phyloP scores from a whole-genome alignment of 2,113 vertebrate species.

The Crocuta crocuta region DNA sequence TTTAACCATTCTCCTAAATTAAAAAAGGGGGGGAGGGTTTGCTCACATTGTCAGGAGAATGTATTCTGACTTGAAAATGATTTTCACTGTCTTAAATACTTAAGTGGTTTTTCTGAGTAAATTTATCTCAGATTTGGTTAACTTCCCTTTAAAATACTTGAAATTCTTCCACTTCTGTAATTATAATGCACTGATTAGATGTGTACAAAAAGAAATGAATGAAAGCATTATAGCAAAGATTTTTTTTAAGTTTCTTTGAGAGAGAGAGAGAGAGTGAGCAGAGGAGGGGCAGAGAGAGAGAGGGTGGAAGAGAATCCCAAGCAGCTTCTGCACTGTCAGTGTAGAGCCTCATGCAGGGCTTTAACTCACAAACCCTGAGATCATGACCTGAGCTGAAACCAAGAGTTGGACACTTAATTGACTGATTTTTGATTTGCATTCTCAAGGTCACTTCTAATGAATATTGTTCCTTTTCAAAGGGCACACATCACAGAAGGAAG shows the following conservation, averaged over 20 bases:
- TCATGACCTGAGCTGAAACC: no score
- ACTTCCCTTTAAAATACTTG: conserved; percentile 22
- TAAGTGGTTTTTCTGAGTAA: neutral
- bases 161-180: neutral
- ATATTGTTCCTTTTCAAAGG: conserved; percentile 87
- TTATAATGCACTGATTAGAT: neutral
- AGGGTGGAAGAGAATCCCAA: no score
- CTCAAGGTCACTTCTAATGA: conserved; percentile 20
- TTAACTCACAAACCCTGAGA: no score
- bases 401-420: no score
- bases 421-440: neutral
- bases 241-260: neutral
- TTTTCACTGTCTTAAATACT: conserved; percentile 7
- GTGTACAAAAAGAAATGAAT: conserved; percentile 22
- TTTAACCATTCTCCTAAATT: neutral
- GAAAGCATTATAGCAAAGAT: neutral
- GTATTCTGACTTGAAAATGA: conserved; percentile 53
- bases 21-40: neutral
- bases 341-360: no score
- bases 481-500: conserved; percentile 96
- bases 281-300: no score
- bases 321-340: no score
- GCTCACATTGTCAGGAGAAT: neutral
- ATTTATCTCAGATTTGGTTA: neutral
- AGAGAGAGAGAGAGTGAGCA: no score